These are phyloP conservation scores for Poecilia picta DNA, from an alignment of 2,797 vertebrate species.

Conservation along the genomic window DNA sequence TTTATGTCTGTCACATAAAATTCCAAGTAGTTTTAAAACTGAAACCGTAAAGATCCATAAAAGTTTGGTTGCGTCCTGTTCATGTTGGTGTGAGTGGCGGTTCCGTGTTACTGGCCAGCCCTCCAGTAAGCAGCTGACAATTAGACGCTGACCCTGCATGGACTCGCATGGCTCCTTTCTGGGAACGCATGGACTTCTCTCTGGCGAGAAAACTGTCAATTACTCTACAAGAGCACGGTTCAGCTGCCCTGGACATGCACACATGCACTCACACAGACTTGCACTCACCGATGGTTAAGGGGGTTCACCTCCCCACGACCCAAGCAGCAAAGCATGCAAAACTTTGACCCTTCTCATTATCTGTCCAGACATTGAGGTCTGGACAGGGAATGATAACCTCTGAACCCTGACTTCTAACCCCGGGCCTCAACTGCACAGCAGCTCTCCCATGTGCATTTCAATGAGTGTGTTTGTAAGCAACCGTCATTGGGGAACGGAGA, in stretches of 20 bases:
- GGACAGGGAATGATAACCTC: constrained; percentile 79
- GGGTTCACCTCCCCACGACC: constrained; percentile 75
- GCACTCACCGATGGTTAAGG: constrained; percentile 34
- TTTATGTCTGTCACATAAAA: neutral
- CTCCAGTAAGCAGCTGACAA: constrained; percentile 69
- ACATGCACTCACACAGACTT: constrained; percentile 34
- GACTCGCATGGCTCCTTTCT: constrained; percentile 38
- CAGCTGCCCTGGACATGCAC: constrained; percentile 42
- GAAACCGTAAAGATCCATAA: constrained; percentile 56
- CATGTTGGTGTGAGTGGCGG: constrained; percentile 16
- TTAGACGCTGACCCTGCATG: constrained; percentile 56
- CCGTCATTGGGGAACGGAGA: constrained; percentile 21
- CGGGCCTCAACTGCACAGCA: constrained; percentile 32
- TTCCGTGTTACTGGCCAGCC: constrained; percentile 35
- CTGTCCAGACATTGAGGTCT: constrained; percentile 72
- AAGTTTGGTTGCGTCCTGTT: constrained; percentile 38
- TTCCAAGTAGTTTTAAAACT: constrained; percentile 1
- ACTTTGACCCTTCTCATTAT: constrained; percentile 83
- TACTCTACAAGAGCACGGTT: constrained; percentile 61
- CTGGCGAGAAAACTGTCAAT: constrained; percentile 54
- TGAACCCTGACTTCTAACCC: constrained; percentile 80
- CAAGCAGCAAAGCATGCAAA: constrained; percentile 71
- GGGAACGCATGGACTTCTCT: constrained; percentile 61
- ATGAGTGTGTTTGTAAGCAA: constrained; percentile 36
- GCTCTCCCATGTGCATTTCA: constrained; percentile 43